Evolutionary conservation across 2,113 vertebrate species (phyloP), one percentile per base, ranked within the genome.

Genomic region (Gulo gulo): DNA sequence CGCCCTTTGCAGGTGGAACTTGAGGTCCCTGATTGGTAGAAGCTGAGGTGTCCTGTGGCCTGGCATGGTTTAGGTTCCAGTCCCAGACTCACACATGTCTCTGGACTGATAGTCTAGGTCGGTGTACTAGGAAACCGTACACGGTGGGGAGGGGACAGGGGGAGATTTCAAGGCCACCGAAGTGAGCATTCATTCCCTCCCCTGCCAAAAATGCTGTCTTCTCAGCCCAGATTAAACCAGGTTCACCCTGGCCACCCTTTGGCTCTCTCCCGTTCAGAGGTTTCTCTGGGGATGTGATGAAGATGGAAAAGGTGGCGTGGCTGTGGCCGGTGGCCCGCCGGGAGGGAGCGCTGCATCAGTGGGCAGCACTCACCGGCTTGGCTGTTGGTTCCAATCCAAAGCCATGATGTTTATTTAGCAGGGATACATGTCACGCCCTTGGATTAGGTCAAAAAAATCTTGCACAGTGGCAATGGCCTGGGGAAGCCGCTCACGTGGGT

Each of bases 131-230:
- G 80, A 81, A 52, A 55, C 69, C 26, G 4, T 18, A 31, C 26
- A 14, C 1, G 11, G 4, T 26, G 8, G 24, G 3, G 7, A 0
- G 11, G 1, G 26, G 6, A 2, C 20, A 31, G 63, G n/a, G 65
- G 12, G 31, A 36, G 57, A 86, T 39, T 24, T 94, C 84, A 47
- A 47, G 57, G 63, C 18, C 20, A 14, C 36, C 16, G 5, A 3
- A 42, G 15, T 34, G 14, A 42, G 24, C 0, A 23, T 9, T 65
- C 24, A 1, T 69, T 63, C 57, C 57, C 24, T 45, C 18, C 23
- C 1, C 26, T 52, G 78, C 63, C 39, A 0, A 29, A 47, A n/a
- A 18, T n/a, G 47, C 69, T 52, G 9, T 76, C 73, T 71, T 39
- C 94, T 82, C 59, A 55, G 55, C 36, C 87, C 82, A 39, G 29